Percentiles rank a stretch among this genome's conserved stretches.
phyloP scores from a whole-genome alignment of 2,113 vertebrate species.

The Hippocampus abdominalis region DNA sequence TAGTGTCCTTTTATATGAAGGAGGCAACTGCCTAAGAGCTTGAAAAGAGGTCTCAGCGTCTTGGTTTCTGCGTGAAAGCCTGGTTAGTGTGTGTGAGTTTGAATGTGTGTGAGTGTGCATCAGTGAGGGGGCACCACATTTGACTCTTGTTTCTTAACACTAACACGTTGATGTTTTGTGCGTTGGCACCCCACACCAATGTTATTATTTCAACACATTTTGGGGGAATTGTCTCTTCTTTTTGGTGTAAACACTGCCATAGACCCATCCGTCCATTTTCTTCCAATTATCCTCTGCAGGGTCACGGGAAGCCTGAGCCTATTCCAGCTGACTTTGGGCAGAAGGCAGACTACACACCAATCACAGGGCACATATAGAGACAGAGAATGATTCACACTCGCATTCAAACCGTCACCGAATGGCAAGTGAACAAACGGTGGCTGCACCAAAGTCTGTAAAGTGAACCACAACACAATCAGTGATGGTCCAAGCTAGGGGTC shows the following conservation, averaged over 20 bases:
- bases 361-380: not conserved
- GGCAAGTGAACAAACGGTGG: not conserved
- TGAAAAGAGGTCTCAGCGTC: conserved; percentile 55
- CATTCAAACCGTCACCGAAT: not conserved
- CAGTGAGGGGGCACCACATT: conserved; percentile 43
- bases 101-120: conserved; percentile 31
- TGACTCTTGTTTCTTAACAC: conserved; percentile 33
- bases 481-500: not conserved
- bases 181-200: conserved; percentile 17
- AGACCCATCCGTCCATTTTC: not conserved
- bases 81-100: conserved; percentile 34
- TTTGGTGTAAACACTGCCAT: not conserved
- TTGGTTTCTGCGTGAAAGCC: conserved; percentile 59
- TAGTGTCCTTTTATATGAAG: conserved; percentile 58
- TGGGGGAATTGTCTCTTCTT: conserved; percentile 1
- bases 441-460: not conserved
- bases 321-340: not conserved
- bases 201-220: conserved; percentile 4
- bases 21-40: conserved; percentile 39
- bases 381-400: not conserved
- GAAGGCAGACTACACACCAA: not conserved
- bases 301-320: not conserved
- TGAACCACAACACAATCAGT: not conserved
- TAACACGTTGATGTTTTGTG: conserved; percentile 27
- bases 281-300: not conserved